Conservation (phyloP, 2,113 vertebrate species). For the Labeo catla region DNA sequence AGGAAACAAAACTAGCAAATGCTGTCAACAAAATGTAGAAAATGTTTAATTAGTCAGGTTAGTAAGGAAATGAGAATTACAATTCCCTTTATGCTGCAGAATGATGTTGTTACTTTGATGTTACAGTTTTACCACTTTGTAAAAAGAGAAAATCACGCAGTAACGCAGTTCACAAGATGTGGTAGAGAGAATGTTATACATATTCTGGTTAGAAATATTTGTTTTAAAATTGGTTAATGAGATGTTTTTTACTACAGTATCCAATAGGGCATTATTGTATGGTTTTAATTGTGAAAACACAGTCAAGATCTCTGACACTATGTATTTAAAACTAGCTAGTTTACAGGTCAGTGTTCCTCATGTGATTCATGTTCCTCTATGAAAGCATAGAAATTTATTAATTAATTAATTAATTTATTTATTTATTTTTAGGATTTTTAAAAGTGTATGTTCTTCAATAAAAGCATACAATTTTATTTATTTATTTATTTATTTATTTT, state of each 20-base stretch:
- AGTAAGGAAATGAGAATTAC: background rate
- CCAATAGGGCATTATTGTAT: background rate
- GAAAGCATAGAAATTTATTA: too few species aligned
- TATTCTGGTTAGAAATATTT: background rate
- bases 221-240: background rate
- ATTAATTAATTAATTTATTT: too few species aligned
- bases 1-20: background rate
- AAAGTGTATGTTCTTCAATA: background rate
- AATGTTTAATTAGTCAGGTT: background rate
- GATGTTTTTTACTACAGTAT: background rate
- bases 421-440: too few species aligned
- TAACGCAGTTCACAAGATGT: background rate
- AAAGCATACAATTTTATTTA: background rate
- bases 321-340: background rate
- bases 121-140: background rate
- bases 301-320: background rate
- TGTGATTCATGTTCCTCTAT: too few species aligned
- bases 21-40: background rate
- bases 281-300: background rate
- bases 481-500: background rate
- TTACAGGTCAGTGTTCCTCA: background rate
- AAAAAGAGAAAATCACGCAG: background rate
- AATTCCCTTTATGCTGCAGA: background rate
- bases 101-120: background rate
- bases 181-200: background rate